Base-by-base conservation (phyloP, 2,888 invertebrate species). In the Ernsta delagoae region DNA sequence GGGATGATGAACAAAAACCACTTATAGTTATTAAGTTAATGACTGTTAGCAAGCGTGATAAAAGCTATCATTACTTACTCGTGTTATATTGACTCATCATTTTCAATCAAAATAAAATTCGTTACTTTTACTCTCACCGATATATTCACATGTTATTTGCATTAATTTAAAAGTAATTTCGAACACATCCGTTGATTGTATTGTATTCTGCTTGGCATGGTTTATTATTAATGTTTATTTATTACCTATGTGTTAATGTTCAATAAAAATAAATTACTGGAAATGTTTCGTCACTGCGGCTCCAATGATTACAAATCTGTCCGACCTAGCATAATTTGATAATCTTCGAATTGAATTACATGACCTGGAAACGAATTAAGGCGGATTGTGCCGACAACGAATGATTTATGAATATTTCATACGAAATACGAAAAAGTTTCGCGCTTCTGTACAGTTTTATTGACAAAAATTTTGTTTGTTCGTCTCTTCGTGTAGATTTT, bases 341-440 rank as follows among this genome's bases (percentile, higher is more conserved):
- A 62, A 68, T 16, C 45, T 43, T 53, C 45, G 56, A 39, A 68
- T 68, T 62, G 56, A 56, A 62, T 68, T 68, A 48, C 67, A 62
- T 41, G 61, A 61, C 39, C 67, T 56, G 60, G 39, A 57, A 62
- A 62, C 48, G 9, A 68, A 61, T 8, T 12, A 56, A 56, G 9
- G 43, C 43, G 2, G 43, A 53, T 59, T 59, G 53, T 24, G 59
- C 34, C 7, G 53, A 62, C 39, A 9, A 50, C 16, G 34, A 62
- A 16, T 12, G 62, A 39, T 39, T 41, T 59, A 57, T 59, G 41
- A 59, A 62, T 36, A 12, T 48, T 62, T 62, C 48, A 34, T 61
- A 34, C n/a, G 36, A 34, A 48, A 45, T 31, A 41, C 12, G 45
- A 41, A 16, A 43, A 59, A 45, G 16, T 24, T 60, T 43, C n/a